Conservation (phyloP, 2,113 vertebrate species). For the Gnathonemus echidnorhynchus region DNA sequence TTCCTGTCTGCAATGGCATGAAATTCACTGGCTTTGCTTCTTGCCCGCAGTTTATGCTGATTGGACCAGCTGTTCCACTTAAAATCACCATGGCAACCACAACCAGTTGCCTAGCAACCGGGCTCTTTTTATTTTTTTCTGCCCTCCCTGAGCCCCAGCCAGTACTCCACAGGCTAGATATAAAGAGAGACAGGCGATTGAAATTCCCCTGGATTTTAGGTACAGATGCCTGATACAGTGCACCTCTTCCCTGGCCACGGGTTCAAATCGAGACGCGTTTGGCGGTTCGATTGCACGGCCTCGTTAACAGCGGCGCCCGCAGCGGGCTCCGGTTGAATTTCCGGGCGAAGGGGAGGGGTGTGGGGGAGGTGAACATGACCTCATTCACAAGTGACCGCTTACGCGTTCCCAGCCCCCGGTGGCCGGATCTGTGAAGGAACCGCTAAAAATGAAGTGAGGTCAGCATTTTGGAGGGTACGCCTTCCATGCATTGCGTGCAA, state of each 20-base stretch:
- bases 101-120: conserved; percentile 90
- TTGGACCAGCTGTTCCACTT: conserved; percentile 92
- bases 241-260: conserved; percentile 31
- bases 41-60: conserved; percentile 78
- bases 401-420: not conserved
- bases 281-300: conserved; percentile 42
- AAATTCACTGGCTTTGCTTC: conserved; percentile 74
- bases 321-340: conserved; percentile 35
- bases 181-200: conserved; percentile 54
- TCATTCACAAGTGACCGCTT: conserved; percentile 13
- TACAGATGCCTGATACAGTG: conserved; percentile 22
- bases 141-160: conserved; percentile 66
- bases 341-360: not conserved
- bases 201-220: conserved; percentile 71
- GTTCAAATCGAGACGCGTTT: conserved; percentile 45
- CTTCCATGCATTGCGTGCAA: not conserved
- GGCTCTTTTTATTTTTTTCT: conserved; percentile 47
- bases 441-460: conserved; percentile 1
- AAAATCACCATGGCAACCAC: conserved; percentile 96
- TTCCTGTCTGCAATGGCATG: conserved; percentile 74
- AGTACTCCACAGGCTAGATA: conserved; percentile 75
- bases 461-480: not conserved
- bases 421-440: conserved; percentile 6
- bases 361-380: conserved; percentile 12
- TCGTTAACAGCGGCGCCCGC: conserved; percentile 33